A percentile compares a stretch with the other conserved stretches of the same genome.
These are phyloP conservation scores for Nestor notabilis DNA, from an alignment of 2,113 vertebrate species.

Conservation along the genomic window DNA sequence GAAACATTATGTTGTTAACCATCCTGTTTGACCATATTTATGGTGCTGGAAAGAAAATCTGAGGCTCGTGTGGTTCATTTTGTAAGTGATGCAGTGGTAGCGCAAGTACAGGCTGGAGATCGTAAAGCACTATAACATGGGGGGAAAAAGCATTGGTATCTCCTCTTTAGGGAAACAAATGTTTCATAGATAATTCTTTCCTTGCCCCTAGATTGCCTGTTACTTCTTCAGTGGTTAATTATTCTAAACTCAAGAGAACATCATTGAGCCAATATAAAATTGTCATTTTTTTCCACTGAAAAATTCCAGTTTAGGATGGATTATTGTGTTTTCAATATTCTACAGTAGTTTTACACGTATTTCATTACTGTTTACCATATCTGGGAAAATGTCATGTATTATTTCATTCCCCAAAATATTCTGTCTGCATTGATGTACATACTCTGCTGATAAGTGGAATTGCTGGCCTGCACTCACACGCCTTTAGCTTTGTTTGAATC, in stretches of 20 bases:
- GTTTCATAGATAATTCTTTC: neutral
- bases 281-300: neutral
- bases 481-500: neutral
- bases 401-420: neutral
- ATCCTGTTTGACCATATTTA: neutral
- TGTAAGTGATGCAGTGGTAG: neutral
- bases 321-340: neutral
- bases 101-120: neutral
- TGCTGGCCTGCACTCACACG: neutral
- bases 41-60: neutral
- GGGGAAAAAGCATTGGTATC: rapidly evolving
- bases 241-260: neutral
- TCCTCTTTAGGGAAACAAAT: neutral
- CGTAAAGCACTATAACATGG: neutral
- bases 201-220: neutral
- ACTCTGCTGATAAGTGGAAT: neutral
- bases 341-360: neutral
- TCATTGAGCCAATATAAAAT: neutral
- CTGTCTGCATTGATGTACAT: neutral
- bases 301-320: neutral
- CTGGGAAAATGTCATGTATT: neutral
- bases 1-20: neutral
- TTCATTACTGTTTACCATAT: neutral
- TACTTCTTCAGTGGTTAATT: neutral
- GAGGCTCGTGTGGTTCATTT: neutral